A percentile compares a stretch with the other conserved stretches of the same genome.
phyloP scores from a whole-genome alignment of 2,888 invertebrate species.

The Xestia rhomboidea region DNA sequence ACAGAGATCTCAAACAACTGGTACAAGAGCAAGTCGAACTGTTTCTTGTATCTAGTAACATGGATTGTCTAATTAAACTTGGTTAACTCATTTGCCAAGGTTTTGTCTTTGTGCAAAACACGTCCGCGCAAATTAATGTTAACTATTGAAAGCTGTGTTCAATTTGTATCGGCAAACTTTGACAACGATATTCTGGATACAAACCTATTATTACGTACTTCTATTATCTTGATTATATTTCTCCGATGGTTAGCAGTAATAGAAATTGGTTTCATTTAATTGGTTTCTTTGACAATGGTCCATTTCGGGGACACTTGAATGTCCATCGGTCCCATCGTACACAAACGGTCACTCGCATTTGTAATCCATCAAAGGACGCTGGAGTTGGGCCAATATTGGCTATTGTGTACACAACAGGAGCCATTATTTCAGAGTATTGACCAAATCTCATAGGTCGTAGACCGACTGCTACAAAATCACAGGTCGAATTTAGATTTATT shows the following conservation, averaged over 20 bases:
- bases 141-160: constrained; percentile 49
- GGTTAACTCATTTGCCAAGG: constrained; percentile 61
- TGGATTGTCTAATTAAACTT: constrained; percentile 65
- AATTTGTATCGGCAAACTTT: constrained; percentile 60
- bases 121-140: constrained; percentile 51
- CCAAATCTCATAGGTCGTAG: constrained; percentile 17
- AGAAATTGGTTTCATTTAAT: constrained; percentile 43
- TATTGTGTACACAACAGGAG: constrained; percentile 19
- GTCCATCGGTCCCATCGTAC: constrained; percentile 6
- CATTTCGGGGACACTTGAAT: constrained; percentile 20
- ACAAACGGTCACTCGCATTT: constrained; percentile 30
- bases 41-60: constrained; percentile 61
- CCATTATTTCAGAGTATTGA: constrained; percentile 34
- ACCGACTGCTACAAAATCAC: constrained; percentile 7
- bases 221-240: constrained; percentile 30
- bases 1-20: constrained; percentile 52
- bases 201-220: constrained; percentile 27
- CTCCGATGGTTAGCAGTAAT: constrained; percentile 18
- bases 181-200: constrained; percentile 35
- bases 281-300: constrained; percentile 17
- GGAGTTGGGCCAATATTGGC: constrained; percentile 28
- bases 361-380: constrained; percentile 38
- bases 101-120: constrained; percentile 64
- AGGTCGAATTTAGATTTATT: not conserved
- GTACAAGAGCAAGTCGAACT: constrained; percentile 44